phyloP scores from a whole-genome alignment of 2,797 vertebrate genomes.

The Pipistrellus pygmaeus region DNA sequence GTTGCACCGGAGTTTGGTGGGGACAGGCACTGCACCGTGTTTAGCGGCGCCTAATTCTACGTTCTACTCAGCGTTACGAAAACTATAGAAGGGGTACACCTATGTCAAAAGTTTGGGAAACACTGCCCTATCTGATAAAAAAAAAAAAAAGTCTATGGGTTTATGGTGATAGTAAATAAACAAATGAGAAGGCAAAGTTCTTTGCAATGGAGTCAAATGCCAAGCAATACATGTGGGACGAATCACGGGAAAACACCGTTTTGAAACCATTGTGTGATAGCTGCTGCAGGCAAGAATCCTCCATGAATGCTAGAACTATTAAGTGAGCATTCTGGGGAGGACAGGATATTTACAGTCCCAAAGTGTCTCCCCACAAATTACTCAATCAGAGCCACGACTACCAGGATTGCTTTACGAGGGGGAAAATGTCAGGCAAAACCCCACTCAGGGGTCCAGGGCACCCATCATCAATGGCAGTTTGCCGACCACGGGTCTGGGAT shows the following conservation, averaged over 20 bases:
- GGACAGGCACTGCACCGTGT: no score
- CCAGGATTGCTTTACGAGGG: background rate
- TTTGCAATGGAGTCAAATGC: slow-evolving; percentile 10
- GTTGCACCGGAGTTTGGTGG: no score
- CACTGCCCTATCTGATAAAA: background rate
- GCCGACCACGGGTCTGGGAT: background rate
- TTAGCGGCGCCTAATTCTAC: no score
- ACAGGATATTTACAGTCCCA: slow-evolving; percentile 14
- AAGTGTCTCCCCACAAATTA: background rate
- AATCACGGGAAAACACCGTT: background rate
- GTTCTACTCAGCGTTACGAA: no score
- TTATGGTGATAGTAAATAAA: slow-evolving; percentile 23
- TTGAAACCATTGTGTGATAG: background rate
- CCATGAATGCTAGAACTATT: slow-evolving; percentile 9
- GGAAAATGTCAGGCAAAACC: background rate
- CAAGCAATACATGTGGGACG: background rate
- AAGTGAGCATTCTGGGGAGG: background rate
- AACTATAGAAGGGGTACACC: no score
- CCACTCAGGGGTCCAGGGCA: background rate
- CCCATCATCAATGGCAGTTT: background rate
- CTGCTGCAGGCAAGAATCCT: slow-evolving; percentile 36
- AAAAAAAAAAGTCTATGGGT: slow-evolving; percentile 8
- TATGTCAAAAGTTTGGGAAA: no score
- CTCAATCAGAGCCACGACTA: background rate
- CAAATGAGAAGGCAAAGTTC: background rate